These are phyloP conservation scores for Hypotaenidia okinawae DNA, from an alignment of 2,797 vertebrate genomes.

Conservation along the genomic window DNA sequence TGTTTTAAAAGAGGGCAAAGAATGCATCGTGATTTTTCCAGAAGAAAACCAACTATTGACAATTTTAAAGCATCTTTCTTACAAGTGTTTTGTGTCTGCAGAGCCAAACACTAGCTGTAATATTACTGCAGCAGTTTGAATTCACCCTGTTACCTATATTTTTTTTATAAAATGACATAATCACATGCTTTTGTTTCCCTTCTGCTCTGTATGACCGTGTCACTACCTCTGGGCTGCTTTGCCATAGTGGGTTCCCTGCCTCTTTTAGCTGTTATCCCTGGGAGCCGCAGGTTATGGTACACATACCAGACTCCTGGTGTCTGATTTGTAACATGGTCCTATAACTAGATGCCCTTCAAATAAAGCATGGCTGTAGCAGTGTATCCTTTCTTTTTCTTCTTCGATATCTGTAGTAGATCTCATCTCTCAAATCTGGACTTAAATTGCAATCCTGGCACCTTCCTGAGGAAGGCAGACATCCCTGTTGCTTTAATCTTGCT, in stretches of 20 bases:
- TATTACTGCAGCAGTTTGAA: not conserved
- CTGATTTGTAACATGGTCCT: not conserved
- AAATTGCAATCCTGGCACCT: not conserved
- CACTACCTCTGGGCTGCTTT: not conserved
- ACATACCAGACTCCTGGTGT: not conserved
- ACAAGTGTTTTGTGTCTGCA: not conserved
- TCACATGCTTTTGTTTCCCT: not conserved
- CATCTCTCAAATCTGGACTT: not conserved
- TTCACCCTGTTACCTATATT: not conserved
- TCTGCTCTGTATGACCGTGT: not conserved
- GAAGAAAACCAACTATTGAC: not conserved
- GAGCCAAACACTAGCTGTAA: not conserved
- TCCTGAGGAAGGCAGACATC: not conserved
- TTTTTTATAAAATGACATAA: not conserved
- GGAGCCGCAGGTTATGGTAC: not conserved
- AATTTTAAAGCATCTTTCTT: not conserved
- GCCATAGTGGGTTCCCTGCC: rapidly evolving
- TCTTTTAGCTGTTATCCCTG: not conserved
- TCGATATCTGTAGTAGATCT: not conserved
- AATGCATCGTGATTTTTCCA: not conserved
- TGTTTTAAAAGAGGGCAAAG: not conserved
- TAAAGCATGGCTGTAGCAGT: not conserved
- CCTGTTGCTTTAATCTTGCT: not conserved
- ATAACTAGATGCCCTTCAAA: not conserved
- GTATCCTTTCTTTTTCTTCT: not conserved